Evolutionary conservation across 2,797 vertebrate genomes (phyloP).

Genomic region (Kryptopterus vitreolus): DNA sequence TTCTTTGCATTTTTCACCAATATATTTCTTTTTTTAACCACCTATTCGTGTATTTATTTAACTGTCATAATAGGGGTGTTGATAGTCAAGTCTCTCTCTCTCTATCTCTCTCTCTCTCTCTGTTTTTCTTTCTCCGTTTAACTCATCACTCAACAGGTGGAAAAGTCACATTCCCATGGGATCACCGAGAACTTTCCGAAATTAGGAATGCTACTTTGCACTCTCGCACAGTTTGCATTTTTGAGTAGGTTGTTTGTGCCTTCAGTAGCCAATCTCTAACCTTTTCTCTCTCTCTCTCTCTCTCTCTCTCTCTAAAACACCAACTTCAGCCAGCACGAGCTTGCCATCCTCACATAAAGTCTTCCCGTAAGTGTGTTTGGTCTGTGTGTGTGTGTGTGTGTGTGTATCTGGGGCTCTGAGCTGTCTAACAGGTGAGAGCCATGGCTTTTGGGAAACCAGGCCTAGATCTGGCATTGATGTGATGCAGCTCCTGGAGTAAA

Average conservation of each 20-base stretch:
- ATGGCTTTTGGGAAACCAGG: conserved; percentile 24
- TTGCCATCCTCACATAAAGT: conserved; percentile 1
- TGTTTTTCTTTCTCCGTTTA: neutral
- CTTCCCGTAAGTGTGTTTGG: conserved; percentile 23
- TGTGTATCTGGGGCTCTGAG: neutral
- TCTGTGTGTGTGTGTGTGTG: neutral
- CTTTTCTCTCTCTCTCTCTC: neutral
- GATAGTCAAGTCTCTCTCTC: too few species aligned
- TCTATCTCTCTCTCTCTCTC: neutral
- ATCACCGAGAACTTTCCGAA: conserved; percentile 25
- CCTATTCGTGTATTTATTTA: too few species aligned
- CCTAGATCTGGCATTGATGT: neutral
- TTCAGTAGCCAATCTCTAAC: neutral
- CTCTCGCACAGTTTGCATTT: neutral
- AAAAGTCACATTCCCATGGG: conserved; percentile 30
- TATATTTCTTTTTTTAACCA: too few species aligned
- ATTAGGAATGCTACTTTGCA: conserved; percentile 22
- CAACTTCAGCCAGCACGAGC: neutral
- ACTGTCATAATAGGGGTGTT: too few species aligned
- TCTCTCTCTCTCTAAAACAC: neutral
- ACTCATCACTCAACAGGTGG: conserved; percentile 41
- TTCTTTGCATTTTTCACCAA: too few species aligned
- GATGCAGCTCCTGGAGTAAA: conserved; percentile 13
- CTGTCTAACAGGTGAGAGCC: conserved; percentile 10
- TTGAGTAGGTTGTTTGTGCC: conserved; percentile 24